Conservation (phyloP, 2,888 invertebrate species). For the Phytoseiulus persimilis region DNA sequence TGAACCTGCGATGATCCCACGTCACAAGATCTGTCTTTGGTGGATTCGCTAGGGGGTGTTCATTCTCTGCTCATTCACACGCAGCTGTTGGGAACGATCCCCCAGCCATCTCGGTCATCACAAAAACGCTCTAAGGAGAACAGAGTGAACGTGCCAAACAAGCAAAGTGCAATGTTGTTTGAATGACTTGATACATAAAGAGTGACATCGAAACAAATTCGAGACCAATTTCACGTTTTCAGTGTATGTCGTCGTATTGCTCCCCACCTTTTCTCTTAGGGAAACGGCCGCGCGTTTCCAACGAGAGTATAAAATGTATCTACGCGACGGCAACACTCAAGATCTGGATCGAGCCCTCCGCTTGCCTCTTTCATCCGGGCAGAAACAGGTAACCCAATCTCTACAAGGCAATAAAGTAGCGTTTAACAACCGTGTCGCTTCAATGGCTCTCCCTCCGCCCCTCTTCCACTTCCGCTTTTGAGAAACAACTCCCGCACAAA, state of each 20-base stretch:
- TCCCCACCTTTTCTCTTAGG: not conserved
- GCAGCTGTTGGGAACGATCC: no score
- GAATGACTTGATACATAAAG: no score
- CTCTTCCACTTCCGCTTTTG: not conserved
- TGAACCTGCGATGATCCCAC: no score
- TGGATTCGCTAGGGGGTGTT: no score
- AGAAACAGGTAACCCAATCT: not conserved
- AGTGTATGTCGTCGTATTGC: not conserved
- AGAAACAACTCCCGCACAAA: not conserved
- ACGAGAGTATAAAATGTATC: not conserved
- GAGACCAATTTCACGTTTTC: no score
- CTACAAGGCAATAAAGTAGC: not conserved
- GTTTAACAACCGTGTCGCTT: not conserved
- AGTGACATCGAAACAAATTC: no score
- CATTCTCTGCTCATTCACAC: no score
- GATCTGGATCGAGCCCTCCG: not conserved
- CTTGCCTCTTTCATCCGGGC: not conserved
- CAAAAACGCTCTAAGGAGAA: no score
- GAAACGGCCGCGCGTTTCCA: not conserved
- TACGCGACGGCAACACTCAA: not conserved
- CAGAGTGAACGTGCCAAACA: no score
- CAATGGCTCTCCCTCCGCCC: not conserved
- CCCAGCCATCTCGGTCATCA: no score
- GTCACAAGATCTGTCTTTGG: no score
- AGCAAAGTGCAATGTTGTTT: no score